Base-by-base conservation (phyloP, 2,113 vertebrate genomes). In the Scomber japonicus region DNA sequence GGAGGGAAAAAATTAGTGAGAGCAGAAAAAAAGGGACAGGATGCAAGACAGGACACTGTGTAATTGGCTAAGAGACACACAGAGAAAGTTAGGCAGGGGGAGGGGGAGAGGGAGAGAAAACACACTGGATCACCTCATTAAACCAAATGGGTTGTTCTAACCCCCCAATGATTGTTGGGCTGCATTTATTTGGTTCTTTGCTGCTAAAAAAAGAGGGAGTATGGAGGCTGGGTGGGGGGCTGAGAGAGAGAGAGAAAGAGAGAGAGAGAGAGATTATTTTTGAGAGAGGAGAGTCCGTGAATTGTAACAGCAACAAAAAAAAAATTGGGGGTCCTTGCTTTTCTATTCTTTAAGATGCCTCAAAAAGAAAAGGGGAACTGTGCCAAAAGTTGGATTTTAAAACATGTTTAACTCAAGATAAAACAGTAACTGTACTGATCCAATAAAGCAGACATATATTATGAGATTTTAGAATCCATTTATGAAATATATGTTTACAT, bases 1-100 rank as follows among this genome's bases (percentile, higher is more conserved):
- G 90, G 91, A 89, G 84, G 93, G 90, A 78, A 86, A 11, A 40
- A 78, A 86, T 51, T 46, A 83, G 50, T 78, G 64, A 86, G 81
- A 74, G 21, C 68, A 70, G 63, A 78, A 88, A 86, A 75, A n/a
- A 44, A 66, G 57, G 64, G 71, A 72, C 73, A 83, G 89, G 88
- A 84, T 92, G 89, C 80, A 88, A 93, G 92, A 91, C 90, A 80
- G 92, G 95, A 95, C 95, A 93, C 92, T 78, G 91, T 95, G 94
- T 95, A 96, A 94, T 95, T 95, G 95, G 87, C 88, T 94, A 92
- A 95, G 91, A 92, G 86, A 84, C 62, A 75, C 8, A 76, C 24
- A 78, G 66, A 73, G 67, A 74, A 51, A 75, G 75, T 91, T 88
- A 89, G 88, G 81, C 50, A 67, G 60, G 61, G 46, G 74, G 55